Evolutionary conservation across 2,113 vertebrate genomes (phyloP).

Genomic region (Salvelinus namaycush): DNA sequence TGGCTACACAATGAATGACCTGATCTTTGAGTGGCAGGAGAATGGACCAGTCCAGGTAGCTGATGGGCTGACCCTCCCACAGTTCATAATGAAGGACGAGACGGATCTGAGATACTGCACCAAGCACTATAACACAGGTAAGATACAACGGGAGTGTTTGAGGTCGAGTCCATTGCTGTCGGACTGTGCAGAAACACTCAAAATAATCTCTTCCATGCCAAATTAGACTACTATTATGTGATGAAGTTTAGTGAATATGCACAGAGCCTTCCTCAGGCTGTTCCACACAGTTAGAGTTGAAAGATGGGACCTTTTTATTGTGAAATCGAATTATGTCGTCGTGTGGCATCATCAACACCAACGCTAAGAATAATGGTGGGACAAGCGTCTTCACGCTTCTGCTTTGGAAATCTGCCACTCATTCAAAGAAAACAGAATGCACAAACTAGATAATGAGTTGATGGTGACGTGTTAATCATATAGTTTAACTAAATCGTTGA

Average conservation of each 20-base stretch:
- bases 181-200: no score
- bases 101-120: slow-evolving; percentile 94
- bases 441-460: no score
- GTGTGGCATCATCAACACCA: neutral
- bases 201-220: no score
- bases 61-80: slow-evolving; percentile 94
- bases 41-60: slow-evolving; percentile 94
- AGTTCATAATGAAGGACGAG: slow-evolving; percentile 95
- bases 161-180: no score
- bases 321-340: neutral
- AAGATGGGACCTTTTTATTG: neutral
- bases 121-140: slow-evolving; percentile 96
- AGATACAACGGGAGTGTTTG: slow-evolving; percentile 11
- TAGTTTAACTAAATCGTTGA: neutral
- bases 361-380: neutral
- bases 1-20: slow-evolving; percentile 98
- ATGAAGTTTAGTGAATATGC: no score
- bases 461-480: neutral
- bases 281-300: neutral
- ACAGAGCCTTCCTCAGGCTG: no score
- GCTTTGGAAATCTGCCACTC: neutral
- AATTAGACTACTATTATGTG: no score
- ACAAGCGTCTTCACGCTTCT: neutral
- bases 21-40: slow-evolving; percentile 99
- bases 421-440: neutral